Evolutionary conservation across 2,888 invertebrate genomes (phyloP).

Genomic region (Diaphora mendica): DNA sequence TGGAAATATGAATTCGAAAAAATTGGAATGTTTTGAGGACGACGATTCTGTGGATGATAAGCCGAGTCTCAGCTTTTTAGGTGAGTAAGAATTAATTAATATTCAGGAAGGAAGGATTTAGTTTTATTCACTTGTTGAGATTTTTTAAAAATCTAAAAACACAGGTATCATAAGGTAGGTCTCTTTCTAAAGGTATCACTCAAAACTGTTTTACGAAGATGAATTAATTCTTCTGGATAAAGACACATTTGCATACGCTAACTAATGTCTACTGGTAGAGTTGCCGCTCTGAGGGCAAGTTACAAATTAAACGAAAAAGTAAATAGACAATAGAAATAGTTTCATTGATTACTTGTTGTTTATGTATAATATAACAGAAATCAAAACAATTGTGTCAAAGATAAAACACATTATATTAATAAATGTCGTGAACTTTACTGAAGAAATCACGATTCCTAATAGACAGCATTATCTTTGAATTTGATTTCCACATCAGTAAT

Average conservation of each 20-base stretch:
- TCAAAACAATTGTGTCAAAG: slow-evolving; percentile 39
- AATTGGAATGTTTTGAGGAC: slow-evolving; percentile 81
- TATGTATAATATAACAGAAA: slow-evolving; percentile 39
- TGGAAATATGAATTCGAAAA: slow-evolving; percentile 83
- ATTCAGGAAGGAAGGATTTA: background rate
- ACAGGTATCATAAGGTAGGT: too few relatives aligned
- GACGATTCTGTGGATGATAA: slow-evolving; percentile 81
- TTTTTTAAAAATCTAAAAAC: too few relatives aligned
- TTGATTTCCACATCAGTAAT: slow-evolving; percentile 48
- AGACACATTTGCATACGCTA: background rate
- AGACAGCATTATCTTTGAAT: slow-evolving; percentile 48
- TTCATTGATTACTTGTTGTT: slow-evolving; percentile 54
- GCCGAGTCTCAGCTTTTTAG: slow-evolving; percentile 84
- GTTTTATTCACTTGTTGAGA: background rate
- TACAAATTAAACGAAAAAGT: slow-evolving; percentile 15
- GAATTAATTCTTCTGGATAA: background rate
- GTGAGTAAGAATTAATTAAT: slow-evolving; percentile 59
- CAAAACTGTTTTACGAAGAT: background rate
- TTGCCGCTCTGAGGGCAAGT: background rate
- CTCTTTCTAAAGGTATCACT: too few relatives aligned
- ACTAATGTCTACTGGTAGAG: background rate
- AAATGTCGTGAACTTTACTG: slow-evolving; percentile 51
- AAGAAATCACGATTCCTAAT: slow-evolving; percentile 49
- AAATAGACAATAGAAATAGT: slow-evolving; percentile 32
- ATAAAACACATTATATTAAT: slow-evolving; percentile 57